Percentiles rank a stretch among this genome's conserved stretches.
Conservation (phyloP, 2,888 invertebrate species). For the Lithophane socia region DNA sequence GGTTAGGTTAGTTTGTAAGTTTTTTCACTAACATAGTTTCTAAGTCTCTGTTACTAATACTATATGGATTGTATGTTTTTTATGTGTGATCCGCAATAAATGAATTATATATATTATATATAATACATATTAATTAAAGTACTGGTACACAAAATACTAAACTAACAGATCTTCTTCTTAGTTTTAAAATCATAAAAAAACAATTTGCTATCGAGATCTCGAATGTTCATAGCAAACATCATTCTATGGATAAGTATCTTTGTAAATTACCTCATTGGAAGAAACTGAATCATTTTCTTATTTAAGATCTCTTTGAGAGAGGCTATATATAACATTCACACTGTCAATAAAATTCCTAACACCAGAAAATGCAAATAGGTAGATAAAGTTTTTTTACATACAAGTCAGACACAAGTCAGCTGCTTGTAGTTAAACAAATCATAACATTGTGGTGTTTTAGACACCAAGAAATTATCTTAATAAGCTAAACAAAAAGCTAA, state of each 20-base stretch:
- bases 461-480: conserved; percentile 46
- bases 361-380: conserved; percentile 52
- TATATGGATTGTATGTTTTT: too few species aligned
- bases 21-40: too few species aligned
- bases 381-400: conserved; percentile 22
- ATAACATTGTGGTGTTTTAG: conserved; percentile 7
- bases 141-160: conserved; percentile 12
- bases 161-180: conserved; percentile 45
- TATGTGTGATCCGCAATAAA: too few species aligned
- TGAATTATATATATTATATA: too few species aligned
- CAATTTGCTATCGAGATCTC: conserved; percentile 8
- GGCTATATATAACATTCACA: neutral
- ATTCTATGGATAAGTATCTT: neutral
- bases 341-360: neutral
- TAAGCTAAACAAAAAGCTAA: conserved; percentile 69
- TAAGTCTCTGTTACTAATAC: too few species aligned
- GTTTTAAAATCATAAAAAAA: conserved; percentile 8
- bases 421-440: conserved; percentile 19
- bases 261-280: conserved; percentile 1
- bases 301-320: neutral
- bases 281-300: neutral
- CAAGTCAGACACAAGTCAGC: conserved; percentile 12
- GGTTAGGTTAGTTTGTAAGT: too few species aligned
- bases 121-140: conserved; percentile 11
- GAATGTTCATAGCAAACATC: conserved; percentile 4